These are phyloP conservation scores for Drosophila recens DNA, from an alignment of 2,888 invertebrate species.

Conservation along the genomic window DNA sequence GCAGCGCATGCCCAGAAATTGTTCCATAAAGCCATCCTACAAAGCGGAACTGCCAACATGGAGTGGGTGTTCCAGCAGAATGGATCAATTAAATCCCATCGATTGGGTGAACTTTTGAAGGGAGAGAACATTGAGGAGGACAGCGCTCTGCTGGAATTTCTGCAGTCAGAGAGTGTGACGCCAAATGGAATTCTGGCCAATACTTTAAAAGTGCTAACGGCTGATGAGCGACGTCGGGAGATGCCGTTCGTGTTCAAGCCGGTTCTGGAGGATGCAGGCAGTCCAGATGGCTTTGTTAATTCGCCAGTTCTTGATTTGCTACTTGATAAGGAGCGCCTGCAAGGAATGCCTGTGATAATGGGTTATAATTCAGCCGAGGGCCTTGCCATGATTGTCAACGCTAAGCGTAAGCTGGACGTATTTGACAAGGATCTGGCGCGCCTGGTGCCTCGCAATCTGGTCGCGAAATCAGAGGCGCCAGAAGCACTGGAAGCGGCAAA, in stretches of 20 bases:
- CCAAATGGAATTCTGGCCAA: constrained; percentile 56
- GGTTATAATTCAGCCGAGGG: constrained; percentile 87
- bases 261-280: constrained; percentile 73
- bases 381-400: constrained; percentile 80
- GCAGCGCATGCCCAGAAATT: constrained; percentile 78
- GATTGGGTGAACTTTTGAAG: constrained; percentile 76
- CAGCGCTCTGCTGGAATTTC: constrained; percentile 56
- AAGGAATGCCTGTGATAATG: constrained; percentile 86
- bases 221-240: constrained; percentile 79
- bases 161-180: constrained; percentile 67
- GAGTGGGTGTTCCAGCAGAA: constrained; percentile 83
- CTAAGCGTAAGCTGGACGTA: constrained; percentile 68
- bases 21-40: constrained; percentile 84
- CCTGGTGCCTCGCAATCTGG: constrained; percentile 80
- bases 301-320: constrained; percentile 85
- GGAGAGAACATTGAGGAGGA: constrained; percentile 46
- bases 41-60: constrained; percentile 83
- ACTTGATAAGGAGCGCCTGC: constrained; percentile 79
- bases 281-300: constrained; percentile 77
- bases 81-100: constrained; percentile 64
- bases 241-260: constrained; percentile 82
- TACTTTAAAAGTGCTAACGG: constrained; percentile 59
- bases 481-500: constrained; percentile 63
- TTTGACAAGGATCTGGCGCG: constrained; percentile 78
- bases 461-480: constrained; percentile 57